Base-by-base conservation (phyloP, 2,888 invertebrate species). In the Melipona beecheii region DNA sequence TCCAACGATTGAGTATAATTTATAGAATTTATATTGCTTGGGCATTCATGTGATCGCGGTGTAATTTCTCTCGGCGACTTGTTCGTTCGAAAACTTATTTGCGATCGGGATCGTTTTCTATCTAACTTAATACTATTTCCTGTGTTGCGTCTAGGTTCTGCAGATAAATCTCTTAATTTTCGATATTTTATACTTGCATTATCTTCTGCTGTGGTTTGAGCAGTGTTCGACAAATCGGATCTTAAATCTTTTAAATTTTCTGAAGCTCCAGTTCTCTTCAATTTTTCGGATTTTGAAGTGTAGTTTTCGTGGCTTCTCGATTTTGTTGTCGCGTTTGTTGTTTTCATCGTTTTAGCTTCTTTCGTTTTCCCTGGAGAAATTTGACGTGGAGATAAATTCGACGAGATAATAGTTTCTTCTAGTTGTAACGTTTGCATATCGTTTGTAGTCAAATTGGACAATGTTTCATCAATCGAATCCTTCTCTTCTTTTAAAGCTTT, bases 61-160 rank as follows among this genome's bases (percentile, higher is more conserved):
- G 54, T n/a, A 21, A 66, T 31, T 1, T 64, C 60, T 15, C 66
- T 70, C 19, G 88, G 73, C 1, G 73, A 68, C 54, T 86, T 83
- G n/a, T 24, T 64, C n/a, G 79, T 87, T 36, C 89, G 77, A 24
- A 90, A 86, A 15, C 78, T 87, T 6, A 80, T 75, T 66, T 89
- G 86, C 0, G 92, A 92, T 50, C 85, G 87, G 4, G 92, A 92
- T 86, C 89, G 86, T 73, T 89, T 86, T 50, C 84, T 86, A 2
- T 24, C 58, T 60, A 86, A 17, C 15, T 68, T 75, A 27, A 71
- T 15, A 5, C 21, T 65, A 21, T n/a, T 11, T 21, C 65, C 75
- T 11, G 31, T 50, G 6, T 36, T 66, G 11, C 31, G 66, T 58
- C 36, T 69, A 19, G 65, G 17, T 64, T 83, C 75, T 4, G 49